Evolutionary conservation across 1,140 invertebrate species (phyloP), one percentile per base, ranked within the genome.

Genomic region (Drosophila pallidifrons): DNA sequence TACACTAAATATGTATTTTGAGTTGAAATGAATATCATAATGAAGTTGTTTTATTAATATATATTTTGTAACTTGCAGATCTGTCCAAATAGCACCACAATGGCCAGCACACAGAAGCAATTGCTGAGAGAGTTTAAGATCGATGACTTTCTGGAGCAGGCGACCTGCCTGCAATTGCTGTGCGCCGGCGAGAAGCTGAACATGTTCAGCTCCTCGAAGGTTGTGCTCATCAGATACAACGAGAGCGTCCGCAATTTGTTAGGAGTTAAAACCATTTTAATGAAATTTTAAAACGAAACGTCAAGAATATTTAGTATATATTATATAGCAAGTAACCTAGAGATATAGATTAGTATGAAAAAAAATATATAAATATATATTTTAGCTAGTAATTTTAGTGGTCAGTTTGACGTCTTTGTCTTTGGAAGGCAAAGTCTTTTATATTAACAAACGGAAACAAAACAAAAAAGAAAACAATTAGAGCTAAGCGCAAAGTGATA

Each of bases 141-240:
- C 61, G 94, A 95, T 6, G 96, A 97, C 79, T 97, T 97, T 88
- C 87, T 97, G 46, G 96, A 97, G 82, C 95, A 96, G 77, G 96
- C 96, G 1, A 95, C 95, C 69, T 97, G 96, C 82, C 95, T 96
- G 83, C 96, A 97, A 79, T 92, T 97, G 28, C 92, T 97, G 46
- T 95, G 95, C 76, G 95, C 95, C 54, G 96, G 96, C 13, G 96
- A 97, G 81, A 96, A 96, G 87, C 94, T 97, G 47, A 96, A 96
- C 80, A 94, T 96, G 35, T 82, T 87, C 20, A 94, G 96, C 25
- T 95, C 95, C 16, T 96, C 96, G 25, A 97, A 97, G 92, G 95
- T 97, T 64, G 95, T 95, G n/a, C 94, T 97, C 30, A 95, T 97
- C 64, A 95, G 95, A 81, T 97, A 97, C 93, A 97, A 96, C 69